Percentiles rank a stretch among this genome's conserved stretches.
phyloP scores from a whole-genome alignment of 2,797 vertebrate genomes.

The Melanotaenia maccullochi region DNA sequence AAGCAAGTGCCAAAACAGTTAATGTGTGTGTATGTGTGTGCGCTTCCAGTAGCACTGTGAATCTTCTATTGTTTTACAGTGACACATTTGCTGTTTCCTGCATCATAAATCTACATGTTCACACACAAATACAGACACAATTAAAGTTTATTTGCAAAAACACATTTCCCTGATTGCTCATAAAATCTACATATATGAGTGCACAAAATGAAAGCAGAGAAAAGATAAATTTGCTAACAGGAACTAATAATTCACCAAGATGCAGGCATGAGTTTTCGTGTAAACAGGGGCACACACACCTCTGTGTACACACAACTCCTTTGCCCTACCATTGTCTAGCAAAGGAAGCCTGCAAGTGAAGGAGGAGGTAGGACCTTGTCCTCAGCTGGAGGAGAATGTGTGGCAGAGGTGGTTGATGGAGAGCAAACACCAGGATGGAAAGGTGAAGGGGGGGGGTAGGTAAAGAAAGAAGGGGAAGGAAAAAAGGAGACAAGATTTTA shows the following conservation, averaged over 20 bases:
- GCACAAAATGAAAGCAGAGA: neutral
- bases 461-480: slow-evolving; percentile 17
- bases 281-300: slow-evolving; percentile 16
- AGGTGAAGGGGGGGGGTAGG: neutral
- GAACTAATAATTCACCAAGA: slow-evolving; percentile 1
- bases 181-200: neutral
- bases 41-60: slow-evolving; percentile 60
- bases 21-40: slow-evolving; percentile 11
- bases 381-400: slow-evolving; percentile 41
- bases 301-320: slow-evolving; percentile 26
- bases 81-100: slow-evolving; percentile 85
- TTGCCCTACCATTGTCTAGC: slow-evolving; percentile 80
- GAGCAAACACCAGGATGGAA: slow-evolving; percentile 46
- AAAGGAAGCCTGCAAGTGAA: slow-evolving; percentile 76
- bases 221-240: neutral
- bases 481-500: slow-evolving; percentile 28
- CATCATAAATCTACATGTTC: slow-evolving; percentile 84
- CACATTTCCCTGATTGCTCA: neutral
- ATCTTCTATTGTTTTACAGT: slow-evolving; percentile 88
- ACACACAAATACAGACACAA: slow-evolving; percentile 4
- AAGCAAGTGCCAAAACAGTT: slow-evolving; percentile 34
- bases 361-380: slow-evolving; percentile 57
- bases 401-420: slow-evolving; percentile 32
- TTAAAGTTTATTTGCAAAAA: neutral
- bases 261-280: neutral